phyloP scores from a whole-genome alignment of 2,797 vertebrate species.

The Spheniscus humboldti region DNA sequence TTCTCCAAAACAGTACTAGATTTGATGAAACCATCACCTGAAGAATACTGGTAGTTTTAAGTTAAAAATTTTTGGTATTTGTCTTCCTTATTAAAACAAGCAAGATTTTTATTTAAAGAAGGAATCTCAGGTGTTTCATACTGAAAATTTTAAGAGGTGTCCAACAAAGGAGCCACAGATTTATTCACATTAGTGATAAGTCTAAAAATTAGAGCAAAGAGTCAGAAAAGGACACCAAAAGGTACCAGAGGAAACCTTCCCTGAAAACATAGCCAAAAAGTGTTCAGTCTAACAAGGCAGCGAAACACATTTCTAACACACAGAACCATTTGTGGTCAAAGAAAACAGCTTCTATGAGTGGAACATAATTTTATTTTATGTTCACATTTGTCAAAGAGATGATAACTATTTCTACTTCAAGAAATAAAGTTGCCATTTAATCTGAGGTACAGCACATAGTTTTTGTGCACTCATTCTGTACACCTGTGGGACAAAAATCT shows the following conservation, averaged over 20 bases:
- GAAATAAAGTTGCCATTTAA: not conserved
- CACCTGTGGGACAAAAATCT: not conserved
- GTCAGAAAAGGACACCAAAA: not conserved
- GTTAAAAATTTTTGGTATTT: not conserved
- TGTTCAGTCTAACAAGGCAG: rapidly evolving
- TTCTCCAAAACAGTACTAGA: not conserved
- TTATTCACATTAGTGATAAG: not conserved
- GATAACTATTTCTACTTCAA: not conserved
- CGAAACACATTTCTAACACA: not conserved
- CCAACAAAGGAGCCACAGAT: not conserved
- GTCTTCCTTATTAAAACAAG: not conserved
- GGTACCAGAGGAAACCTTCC: not conserved
- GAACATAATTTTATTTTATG: not conserved
- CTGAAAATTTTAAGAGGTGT: not conserved
- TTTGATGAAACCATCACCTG: not conserved
- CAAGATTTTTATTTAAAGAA: not conserved
- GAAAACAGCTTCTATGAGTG: not conserved
- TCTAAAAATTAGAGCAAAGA: not conserved
- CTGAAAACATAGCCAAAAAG: not conserved
- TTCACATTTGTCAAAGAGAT: not conserved
- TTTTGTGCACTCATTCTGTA: not conserved
- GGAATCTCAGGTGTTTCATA: not conserved
- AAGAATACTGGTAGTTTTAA: not conserved
- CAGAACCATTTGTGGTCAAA: not conserved
- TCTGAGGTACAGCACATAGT: not conserved